These are phyloP conservation scores for Oscheius onirici DNA, from an alignment of 2,888 invertebrate genomes.

Conservation along the genomic window DNA sequence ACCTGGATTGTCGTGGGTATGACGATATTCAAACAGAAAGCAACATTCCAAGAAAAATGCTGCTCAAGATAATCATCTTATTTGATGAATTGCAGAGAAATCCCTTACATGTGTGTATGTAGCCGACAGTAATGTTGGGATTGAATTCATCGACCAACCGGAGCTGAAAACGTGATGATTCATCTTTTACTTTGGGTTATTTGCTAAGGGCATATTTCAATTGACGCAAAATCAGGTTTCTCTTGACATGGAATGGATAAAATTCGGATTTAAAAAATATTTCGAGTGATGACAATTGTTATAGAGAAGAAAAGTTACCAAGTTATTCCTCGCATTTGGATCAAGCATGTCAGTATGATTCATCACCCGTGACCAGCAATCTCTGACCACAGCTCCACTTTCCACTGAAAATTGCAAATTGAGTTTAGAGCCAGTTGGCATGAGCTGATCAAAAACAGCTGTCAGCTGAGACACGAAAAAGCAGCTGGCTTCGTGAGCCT, in stretches of 20 bases:
- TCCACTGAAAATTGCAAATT: conserved; percentile 46
- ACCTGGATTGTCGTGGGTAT: background rate
- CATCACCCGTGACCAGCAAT: conserved; percentile 67
- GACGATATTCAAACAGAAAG: background rate
- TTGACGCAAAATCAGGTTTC: background rate
- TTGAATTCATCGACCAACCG: conserved; percentile 44
- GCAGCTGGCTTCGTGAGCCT: background rate
- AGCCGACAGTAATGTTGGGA: conserved; percentile 52
- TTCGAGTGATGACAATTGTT: too few relatives aligned
- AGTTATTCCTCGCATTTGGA: conserved; percentile 47
- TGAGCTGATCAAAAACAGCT: background rate
- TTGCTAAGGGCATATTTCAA: background rate
- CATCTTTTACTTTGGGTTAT: background rate
- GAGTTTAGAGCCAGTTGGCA: background rate
- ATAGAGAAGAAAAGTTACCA: conserved; percentile 40
- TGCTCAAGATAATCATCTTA: background rate
- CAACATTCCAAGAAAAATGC: background rate
- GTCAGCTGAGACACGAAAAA: background rate
- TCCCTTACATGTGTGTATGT: conserved; percentile 64
- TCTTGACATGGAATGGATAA: background rate
- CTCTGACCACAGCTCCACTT: conserved; percentile 63
- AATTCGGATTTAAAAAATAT: too few relatives aligned
- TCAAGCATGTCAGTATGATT: conserved; percentile 35
- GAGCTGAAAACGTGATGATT: conserved; percentile 40
- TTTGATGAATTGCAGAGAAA: conserved; percentile 55